Conservation (phyloP, 1,140 invertebrate genomes). For the Saccostrea echinata region DNA sequence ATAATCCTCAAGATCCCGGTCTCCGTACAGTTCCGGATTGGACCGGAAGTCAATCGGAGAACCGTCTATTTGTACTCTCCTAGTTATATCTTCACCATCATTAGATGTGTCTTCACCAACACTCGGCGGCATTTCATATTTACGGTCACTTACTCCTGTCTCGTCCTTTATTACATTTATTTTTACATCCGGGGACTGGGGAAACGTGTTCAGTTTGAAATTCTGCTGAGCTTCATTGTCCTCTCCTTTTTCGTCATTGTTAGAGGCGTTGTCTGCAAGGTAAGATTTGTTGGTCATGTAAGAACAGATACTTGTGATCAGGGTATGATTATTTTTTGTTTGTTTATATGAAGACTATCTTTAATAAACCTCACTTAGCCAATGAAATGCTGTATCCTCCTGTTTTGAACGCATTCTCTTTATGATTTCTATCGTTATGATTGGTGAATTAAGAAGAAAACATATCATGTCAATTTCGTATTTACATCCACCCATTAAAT, state of each 20-base stretch:
- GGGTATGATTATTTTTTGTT: no score
- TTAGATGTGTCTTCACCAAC: not conserved
- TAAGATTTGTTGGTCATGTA: not conserved
- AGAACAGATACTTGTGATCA: no score
- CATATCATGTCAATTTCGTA: no score
- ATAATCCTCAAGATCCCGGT: conserved; percentile 33
- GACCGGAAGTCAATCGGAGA: conserved; percentile 18
- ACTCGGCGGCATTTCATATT: not conserved
- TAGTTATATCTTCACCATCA: not conserved
- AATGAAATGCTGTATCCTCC: no score
- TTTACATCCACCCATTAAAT: no score
- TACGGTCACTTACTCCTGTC: not conserved
- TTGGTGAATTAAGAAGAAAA: no score
- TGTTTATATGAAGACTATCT: no score
- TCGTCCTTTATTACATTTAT: not conserved
- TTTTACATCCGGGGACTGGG: not conserved
- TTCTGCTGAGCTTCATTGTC: not conserved
- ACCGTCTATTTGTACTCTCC: conserved; percentile 3
- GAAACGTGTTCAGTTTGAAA: not conserved
- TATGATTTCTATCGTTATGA: no score
- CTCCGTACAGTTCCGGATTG: not conserved
- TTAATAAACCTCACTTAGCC: no score
- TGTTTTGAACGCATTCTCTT: no score
- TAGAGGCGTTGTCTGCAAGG: not conserved
- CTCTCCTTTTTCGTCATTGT: not conserved